Percentiles rank a stretch among this genome's conserved stretches.
phyloP scores from a whole-genome alignment of 2,113 vertebrate species.

The Pelusios castaneus region DNA sequence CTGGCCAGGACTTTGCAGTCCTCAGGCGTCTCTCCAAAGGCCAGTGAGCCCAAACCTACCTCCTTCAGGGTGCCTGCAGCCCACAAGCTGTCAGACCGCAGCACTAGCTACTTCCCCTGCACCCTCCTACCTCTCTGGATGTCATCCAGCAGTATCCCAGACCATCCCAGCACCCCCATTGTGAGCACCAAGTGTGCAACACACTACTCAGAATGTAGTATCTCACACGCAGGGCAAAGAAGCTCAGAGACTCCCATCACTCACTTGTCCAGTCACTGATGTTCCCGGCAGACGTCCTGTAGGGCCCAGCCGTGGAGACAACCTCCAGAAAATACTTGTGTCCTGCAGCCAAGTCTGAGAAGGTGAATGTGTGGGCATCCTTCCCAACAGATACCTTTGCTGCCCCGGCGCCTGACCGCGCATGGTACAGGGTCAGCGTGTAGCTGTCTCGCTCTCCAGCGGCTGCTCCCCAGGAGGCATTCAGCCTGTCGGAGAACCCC shows the following conservation, averaged over 20 bases:
- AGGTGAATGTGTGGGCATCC: conserved; percentile 60
- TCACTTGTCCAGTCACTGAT: conserved; percentile 74
- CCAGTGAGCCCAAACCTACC: not conserved
- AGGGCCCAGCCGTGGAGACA: conserved; percentile 51
- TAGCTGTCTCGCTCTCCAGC: conserved; percentile 53
- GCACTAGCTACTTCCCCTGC: not conserved
- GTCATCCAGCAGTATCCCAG: too few species aligned
- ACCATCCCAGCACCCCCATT: not conserved
- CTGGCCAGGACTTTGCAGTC: not conserved
- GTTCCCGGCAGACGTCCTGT: conserved; percentile 19
- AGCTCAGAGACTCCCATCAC: not conserved
- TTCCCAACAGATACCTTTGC: conserved; percentile 54
- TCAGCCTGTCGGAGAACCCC: conserved; percentile 39
- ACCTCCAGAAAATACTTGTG: conserved; percentile 69
- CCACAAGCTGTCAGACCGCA: not conserved
- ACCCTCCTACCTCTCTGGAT: not conserved
- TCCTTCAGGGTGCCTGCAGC: not conserved
- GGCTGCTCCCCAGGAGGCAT: conserved; percentile 33
- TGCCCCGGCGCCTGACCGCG: conserved; percentile 37
- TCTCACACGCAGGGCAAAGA: accelerated
- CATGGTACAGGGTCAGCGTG: conserved; percentile 70
- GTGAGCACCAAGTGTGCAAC: not conserved
- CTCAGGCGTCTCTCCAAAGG: not conserved
- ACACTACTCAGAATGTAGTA: not conserved
- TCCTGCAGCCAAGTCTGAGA: conserved; percentile 64